Base-by-base conservation (phyloP, 2,113 vertebrate species). In the Larimichthys crocea region DNA sequence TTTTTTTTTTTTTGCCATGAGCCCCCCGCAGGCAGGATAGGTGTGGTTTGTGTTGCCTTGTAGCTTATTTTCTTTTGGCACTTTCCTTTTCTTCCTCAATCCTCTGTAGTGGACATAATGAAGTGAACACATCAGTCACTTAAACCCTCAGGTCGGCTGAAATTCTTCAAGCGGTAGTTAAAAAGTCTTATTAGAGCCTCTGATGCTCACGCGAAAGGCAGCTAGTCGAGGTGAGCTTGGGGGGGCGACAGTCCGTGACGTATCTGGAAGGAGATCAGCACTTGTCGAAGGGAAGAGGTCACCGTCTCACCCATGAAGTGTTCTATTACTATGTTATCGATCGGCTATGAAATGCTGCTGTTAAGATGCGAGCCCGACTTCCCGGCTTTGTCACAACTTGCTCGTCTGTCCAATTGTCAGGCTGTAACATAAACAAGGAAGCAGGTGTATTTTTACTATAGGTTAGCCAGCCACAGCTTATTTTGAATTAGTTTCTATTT, bases 361-460 rank as follows among this genome's bases (percentile, higher is more conserved):
- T 44, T 31, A 10, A 79, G 48, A 77, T 60, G 63, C 15, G 59
- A 63, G 67, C 74, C 55, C 52, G 15, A 66, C 80, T 88, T 82
- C 72, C 56, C 3, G 74, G 62, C 83, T 83, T 85, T 63, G 71
- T 83, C 72, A 9, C 67, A n/a, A 60, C 56, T 19, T 9, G 20
- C 62, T 31, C 2, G n/a, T 31, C 73, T 55, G 63, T 60, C 65
- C 68, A 46, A 1, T 76, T 35, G 68, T 81, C 60, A 5, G 71
- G 68, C 85, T 79, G 76, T 10, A 77, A 76, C 61, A 12, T 70
- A 74, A 87, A 83, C 76, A 55, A 71, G 82, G 74, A 88, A 79
- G 78, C 80, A 79, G 83, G 85, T 86, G 84, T 75, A 84, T 87
- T 87, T 90, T 91, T 88, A 86, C 78, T 61, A 10, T 83, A 48